Conservation (phyloP, 2,797 vertebrate genomes). For the Premnoplex brunnescens region DNA sequence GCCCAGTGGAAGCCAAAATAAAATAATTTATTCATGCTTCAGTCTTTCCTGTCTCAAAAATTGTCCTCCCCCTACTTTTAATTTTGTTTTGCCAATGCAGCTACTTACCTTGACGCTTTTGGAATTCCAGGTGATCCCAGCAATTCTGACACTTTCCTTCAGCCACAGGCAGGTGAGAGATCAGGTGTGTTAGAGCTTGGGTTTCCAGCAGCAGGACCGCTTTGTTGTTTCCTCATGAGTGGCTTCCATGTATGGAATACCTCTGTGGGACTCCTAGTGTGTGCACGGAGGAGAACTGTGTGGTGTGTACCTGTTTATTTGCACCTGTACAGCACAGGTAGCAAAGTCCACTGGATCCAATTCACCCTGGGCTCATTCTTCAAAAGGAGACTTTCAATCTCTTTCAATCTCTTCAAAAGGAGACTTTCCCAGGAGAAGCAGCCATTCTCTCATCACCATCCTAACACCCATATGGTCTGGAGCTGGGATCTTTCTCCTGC, state of each 20-base stretch:
- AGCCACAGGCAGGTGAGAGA: neutral
- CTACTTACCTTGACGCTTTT: neutral
- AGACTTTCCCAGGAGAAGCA: neutral
- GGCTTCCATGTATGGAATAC: fast-evolving
- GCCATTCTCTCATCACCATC: neutral
- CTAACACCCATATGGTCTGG: neutral
- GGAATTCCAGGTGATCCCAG: neutral
- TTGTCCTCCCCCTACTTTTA: neutral
- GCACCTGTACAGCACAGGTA: neutral
- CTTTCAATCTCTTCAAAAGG: too few species aligned
- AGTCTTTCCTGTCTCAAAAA: neutral
- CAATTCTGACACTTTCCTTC: neutral
- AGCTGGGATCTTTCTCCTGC: conserved; percentile 15
- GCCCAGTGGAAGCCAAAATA: fast-evolving
- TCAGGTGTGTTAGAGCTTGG: neutral
- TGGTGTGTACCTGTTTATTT: neutral
- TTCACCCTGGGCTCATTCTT: neutral
- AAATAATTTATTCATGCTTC: neutral
- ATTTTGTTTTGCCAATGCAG: neutral
- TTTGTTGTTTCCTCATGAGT: neutral
- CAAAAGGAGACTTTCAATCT: too few species aligned
- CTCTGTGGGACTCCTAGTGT: fast-evolving
- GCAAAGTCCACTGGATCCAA: neutral
- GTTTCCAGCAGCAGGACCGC: neutral
- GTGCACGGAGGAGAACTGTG: neutral